Evolutionary conservation across 2,888 invertebrate species (phyloP).

Genomic region (Periphyllus acericola): DNA sequence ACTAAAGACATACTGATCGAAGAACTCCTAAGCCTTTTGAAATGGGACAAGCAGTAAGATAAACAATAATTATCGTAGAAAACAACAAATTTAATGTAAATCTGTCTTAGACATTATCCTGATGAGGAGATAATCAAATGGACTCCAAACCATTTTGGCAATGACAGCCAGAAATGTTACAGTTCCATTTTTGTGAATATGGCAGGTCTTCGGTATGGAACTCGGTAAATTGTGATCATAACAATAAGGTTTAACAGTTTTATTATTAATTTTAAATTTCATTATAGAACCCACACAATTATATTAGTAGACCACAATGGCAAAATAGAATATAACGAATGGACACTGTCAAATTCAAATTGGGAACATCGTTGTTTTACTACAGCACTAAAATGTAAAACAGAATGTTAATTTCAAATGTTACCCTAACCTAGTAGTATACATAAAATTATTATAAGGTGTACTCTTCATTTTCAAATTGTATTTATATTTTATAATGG

Average conservation of each 20-base stretch:
- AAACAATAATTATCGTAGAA: neutral
- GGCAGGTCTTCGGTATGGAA: slow-evolving; percentile 27
- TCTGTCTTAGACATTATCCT: slow-evolving; percentile 34
- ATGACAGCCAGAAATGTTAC: neutral
- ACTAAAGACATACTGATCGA: slow-evolving; percentile 22
- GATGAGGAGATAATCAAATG: slow-evolving; percentile 39
- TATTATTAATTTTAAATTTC: neutral
- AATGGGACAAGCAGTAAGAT: slow-evolving; percentile 47
- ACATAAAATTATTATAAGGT: neutral
- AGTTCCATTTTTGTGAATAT: slow-evolving; percentile 54
- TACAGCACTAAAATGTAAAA: neutral
- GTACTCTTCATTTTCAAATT: neutral
- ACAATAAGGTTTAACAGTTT: neutral
- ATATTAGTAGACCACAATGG: slow-evolving; percentile 50
- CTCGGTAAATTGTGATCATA: slow-evolving; percentile 27
- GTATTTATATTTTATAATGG: too few species aligned
- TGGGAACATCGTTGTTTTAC: slow-evolving; percentile 44
- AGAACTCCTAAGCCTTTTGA: slow-evolving; percentile 33
- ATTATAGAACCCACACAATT: slow-evolving; percentile 57
- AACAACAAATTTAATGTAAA: neutral
- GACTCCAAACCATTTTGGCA: neutral
- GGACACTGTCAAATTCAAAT: slow-evolving; percentile 23
- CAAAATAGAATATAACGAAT: slow-evolving; percentile 52
- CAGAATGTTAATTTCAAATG: neutral
- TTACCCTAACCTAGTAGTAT: neutral